A percentile compares a stretch with the other conserved stretches of the same genome.
Conservation (phyloP, 2,797 vertebrate species). For the Girardinus metallicus region DNA sequence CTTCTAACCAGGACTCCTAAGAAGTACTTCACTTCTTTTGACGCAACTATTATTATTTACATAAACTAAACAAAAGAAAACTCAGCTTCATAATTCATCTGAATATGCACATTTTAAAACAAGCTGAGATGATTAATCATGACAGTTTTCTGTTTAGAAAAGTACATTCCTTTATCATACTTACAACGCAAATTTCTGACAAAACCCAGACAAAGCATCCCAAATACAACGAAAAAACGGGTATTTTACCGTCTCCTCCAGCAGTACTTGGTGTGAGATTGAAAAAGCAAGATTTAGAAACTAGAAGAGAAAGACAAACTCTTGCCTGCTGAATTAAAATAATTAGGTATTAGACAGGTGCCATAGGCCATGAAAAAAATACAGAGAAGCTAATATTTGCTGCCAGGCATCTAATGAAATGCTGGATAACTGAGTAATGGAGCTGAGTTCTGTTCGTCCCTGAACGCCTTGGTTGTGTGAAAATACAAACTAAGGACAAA, state of each 20-base stretch:
- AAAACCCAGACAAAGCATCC: background rate
- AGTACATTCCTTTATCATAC: no score
- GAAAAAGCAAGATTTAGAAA: background rate
- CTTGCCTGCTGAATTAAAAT: slow-evolving; percentile 2
- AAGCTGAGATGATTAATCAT: no score
- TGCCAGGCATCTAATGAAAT: slow-evolving; percentile 26
- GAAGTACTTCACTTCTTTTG: background rate
- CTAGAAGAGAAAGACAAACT: background rate
- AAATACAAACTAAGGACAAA: slow-evolving; percentile 32
- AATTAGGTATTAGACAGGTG: background rate
- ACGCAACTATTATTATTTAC: background rate
- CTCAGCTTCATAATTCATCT: background rate
- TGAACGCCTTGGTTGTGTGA: slow-evolving; percentile 25
- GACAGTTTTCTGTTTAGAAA: background rate
- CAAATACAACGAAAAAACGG: background rate
- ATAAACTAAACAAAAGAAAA: background rate
- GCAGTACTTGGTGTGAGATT: background rate
- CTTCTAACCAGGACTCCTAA: background rate
- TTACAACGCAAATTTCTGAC: background rate
- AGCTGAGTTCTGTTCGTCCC: slow-evolving; percentile 3
- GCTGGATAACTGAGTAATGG: slow-evolving; percentile 29
- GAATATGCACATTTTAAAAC: background rate
- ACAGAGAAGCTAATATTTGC: slow-evolving; percentile 9
- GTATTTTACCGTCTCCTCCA: background rate
- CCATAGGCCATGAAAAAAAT: background rate